Evolutionary conservation across 2,888 invertebrate genomes (phyloP), one percentile per base, ranked within the genome.

Genomic region (Zaprionus bogoriensis): DNA sequence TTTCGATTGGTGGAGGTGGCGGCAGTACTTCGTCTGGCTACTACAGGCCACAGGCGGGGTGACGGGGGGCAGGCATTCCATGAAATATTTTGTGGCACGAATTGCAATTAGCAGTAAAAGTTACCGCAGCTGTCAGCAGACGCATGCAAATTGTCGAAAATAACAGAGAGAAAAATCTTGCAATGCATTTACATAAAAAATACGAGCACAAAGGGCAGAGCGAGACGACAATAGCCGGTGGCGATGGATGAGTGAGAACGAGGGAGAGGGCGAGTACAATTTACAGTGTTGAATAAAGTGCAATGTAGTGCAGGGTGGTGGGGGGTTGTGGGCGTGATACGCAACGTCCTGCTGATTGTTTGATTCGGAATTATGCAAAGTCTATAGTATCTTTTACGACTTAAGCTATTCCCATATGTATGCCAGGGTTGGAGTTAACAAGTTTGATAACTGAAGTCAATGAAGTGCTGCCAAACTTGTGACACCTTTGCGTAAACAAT

Each of bases 1-100:
- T 39, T 28, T 22, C 47, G 17, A 47, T 39, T 19, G 38, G 6
- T 20, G 9, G 6, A 10, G 4, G n/a, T 1, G 41, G 2, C 1
- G n/a, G n/a, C n/a, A n/a, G n/a, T n/a, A n/a, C n/a, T n/a, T n/a
- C 7, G 32, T 5, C 12, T 12, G 6, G 4, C n/a, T 38, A n/a
- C n/a, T n/a, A n/a, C n/a, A n/a, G 39, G 10, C 39, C 41, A 41
- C 23, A 41, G 7, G 51, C 6, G 23, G 5, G 22, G 47, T 20
- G 7, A 14, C 32, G 1, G 4, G 47, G 30, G 5, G n/a, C 4
- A 23, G 48, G 46, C 44, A 57, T 30, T 52, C n/a, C 30, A 17
- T 53, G 48, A 27, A 36, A 46, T 41, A 23, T 51, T 53, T 55
- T 59, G 65, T 41, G 66, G 66, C 69, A 65, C 66, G 72, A 59